These are phyloP conservation scores for Athalia rosae DNA, from an alignment of 2,888 invertebrate species.

Conservation along the genomic window DNA sequence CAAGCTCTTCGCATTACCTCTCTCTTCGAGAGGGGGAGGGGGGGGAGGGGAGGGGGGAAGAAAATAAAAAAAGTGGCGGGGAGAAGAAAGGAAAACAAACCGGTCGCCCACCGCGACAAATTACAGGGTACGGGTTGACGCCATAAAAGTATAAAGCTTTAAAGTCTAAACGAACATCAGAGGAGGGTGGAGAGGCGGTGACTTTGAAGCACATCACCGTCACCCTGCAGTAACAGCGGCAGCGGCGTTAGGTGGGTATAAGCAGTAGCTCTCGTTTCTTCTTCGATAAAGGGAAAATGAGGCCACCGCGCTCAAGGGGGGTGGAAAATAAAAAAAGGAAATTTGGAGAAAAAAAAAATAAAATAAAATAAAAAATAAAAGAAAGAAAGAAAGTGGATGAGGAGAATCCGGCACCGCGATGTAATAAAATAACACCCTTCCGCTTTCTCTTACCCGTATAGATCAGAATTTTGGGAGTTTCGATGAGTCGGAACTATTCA, in stretches of 20 bases:
- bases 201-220: constrained; percentile 12
- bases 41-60: background rate
- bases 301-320: background rate
- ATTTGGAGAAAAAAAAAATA: constrained; percentile 26
- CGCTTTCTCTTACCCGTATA: constrained; percentile 37
- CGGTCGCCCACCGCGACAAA: constrained; percentile 2
- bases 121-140: constrained; percentile 6
- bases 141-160: background rate
- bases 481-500: background rate
- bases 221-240: background rate
- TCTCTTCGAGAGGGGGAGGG: no score
- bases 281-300: background rate
- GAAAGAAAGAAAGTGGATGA: constrained; percentile 37
- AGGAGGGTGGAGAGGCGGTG: background rate
- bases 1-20: no score
- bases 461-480: background rate
- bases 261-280: constrained; percentile 3
- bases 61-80: background rate
- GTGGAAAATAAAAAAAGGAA: constrained; percentile 20
- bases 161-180: constrained; percentile 23
- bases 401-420: constrained; percentile 53
- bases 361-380: no score
- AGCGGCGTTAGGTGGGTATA: background rate
- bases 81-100: background rate
- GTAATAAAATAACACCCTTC: constrained; percentile 63